Evolutionary conservation across 2,113 vertebrate species (phyloP).

Genomic region (Tachuris rubrigastra): DNA sequence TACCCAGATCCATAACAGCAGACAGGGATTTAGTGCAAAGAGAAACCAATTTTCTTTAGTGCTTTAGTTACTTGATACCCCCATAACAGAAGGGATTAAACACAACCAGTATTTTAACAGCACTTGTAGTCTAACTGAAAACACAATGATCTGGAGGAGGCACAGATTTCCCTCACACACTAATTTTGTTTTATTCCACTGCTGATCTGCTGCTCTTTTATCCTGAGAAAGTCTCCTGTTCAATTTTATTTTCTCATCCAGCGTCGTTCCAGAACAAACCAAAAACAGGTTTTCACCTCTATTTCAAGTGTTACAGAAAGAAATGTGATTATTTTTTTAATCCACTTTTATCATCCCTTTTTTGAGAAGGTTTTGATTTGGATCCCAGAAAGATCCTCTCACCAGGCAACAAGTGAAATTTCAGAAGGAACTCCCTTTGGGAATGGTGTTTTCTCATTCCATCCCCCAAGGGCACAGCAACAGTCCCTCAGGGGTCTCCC

Average conservation of each 20-base stretch:
- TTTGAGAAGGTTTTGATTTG: not conserved
- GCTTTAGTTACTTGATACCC: conserved; percentile 54
- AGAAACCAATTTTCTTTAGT: conserved; percentile 76
- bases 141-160: not conserved
- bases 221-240: not conserved
- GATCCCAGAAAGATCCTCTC: not conserved
- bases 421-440: not conserved
- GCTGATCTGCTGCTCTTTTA: conserved; percentile 40
- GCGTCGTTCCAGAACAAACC: not conserved
- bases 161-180: conserved; percentile 40
- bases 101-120: conserved; percentile 45
- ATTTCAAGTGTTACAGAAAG: not conserved
- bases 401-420: not conserved
- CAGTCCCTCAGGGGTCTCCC: not conserved
- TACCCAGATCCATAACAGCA: conserved; percentile 13
- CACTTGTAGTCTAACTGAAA: conserved; percentile 42
- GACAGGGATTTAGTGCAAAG: conserved; percentile 42
- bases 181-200: conserved; percentile 67
- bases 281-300: not conserved
- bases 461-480: not conserved
- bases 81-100: conserved; percentile 63
- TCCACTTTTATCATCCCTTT: not conserved
- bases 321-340: not conserved
- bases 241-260: not conserved
- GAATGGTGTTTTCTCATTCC: not conserved